Evolutionary conservation across 2,888 invertebrate genomes (phyloP), one percentile per base, ranked within the genome.

Genomic region (Orthosia gracilis): DNA sequence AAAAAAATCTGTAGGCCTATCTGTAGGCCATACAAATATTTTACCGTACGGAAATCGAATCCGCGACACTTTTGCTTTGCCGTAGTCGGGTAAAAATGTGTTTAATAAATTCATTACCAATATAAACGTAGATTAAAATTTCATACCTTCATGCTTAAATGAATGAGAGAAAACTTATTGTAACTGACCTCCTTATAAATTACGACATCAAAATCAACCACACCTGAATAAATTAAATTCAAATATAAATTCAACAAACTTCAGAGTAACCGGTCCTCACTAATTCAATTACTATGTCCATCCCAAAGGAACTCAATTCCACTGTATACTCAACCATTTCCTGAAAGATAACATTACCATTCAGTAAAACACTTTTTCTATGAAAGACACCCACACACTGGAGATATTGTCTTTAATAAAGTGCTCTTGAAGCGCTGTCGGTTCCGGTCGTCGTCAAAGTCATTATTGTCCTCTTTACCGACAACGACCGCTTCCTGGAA

Each of bases 401-500:
- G 50, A 78, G 72, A 69, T 76, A 83, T 85, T 85, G 76, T 79
- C 68, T 76, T 78, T 83, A 80, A 85, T 81, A 83, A 81, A 85
- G 86, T 73, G 82, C 69, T 78, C 72, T 82, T 72, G 58, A 82
- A 62, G 69, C 49, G 67, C 40, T 69, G 83, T 78, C 75, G 63
- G 69, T 76, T 79, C 78, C 67, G 74, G 59, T 52, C 55, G 72
- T 76, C 67, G 78, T 83, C 79, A 86, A 87, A 87, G 83, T 87
- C 83, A 87, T 88, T 88, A 88, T 78, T 83, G 83, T 67, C 78
- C 83, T 80, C 83, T 85, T 73, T 76, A 73, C 64, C 70, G 70
- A 66, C 70, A 73, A 78, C 15, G 62, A 70, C 74, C 63, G 68
- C 78, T 77, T 67, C 21, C 21, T 45, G 57, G 15, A 77, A 76